These are phyloP conservation scores for Cercopithecus mona DNA, from an alignment of 2,113 vertebrate genomes.

Conservation along the genomic window DNA sequence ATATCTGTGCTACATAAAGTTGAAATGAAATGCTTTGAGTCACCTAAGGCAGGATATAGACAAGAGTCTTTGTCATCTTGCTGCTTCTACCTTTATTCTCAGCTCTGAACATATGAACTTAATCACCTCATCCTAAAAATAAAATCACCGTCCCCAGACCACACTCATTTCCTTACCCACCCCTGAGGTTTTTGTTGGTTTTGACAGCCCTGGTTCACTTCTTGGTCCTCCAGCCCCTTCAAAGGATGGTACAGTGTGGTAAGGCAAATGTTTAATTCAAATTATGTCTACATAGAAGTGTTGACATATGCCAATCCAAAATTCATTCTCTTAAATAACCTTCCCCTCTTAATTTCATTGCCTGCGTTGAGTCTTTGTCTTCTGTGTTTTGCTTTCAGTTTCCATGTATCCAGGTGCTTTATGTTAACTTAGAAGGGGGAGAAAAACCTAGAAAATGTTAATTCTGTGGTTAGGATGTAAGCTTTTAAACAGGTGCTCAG, in stretches of 20 bases:
- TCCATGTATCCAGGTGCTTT: not conserved
- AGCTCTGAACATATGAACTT: not conserved
- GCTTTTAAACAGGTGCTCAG: not conserved
- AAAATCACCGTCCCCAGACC: not conserved
- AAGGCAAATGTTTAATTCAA: not conserved
- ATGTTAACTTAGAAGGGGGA: not conserved
- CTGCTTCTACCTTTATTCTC: not conserved
- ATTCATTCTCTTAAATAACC: not conserved
- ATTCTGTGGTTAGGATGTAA: not conserved
- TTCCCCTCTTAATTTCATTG: not conserved
- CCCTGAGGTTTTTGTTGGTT: not conserved
- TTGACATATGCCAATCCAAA: not conserved
- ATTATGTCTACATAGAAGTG: not conserved
- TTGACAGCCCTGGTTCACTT: not conserved
- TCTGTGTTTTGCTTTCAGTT: not conserved
- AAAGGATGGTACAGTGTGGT: fast-evolving
- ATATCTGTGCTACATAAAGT: not conserved
- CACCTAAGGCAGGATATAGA: not conserved
- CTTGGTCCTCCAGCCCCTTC: not conserved
- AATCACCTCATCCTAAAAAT: not conserved
- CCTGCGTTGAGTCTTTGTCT: not conserved
- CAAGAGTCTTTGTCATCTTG: not conserved
- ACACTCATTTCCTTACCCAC: not conserved
- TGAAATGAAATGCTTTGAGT: not conserved
- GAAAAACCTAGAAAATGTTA: not conserved